Evolutionary conservation across 2,888 invertebrate genomes (phyloP).

Genomic region (Andrena haemorrhoa): DNA sequence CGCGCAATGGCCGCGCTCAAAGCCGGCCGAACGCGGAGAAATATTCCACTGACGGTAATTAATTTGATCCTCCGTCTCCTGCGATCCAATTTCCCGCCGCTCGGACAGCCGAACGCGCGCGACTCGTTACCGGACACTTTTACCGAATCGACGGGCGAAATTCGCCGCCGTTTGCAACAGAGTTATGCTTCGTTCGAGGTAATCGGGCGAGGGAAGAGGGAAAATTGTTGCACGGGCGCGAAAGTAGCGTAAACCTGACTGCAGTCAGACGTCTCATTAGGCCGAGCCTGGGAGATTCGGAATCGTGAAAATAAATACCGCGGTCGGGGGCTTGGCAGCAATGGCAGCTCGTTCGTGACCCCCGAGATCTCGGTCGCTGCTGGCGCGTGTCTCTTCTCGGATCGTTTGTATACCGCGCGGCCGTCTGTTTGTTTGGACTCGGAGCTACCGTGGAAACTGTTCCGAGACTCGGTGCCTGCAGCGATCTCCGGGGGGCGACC

Average conservation of each 20-base stretch:
- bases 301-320: slow-evolving; percentile 58
- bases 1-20: neutral
- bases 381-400: slow-evolving; percentile 66
- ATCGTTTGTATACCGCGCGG: slow-evolving; percentile 65
- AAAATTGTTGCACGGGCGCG: neutral
- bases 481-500: slow-evolving; percentile 33
- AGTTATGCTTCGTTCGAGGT: too few relatives aligned
- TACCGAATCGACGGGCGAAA: slow-evolving; percentile 10
- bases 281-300: slow-evolving; percentile 10
- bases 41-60: slow-evolving; percentile 34
- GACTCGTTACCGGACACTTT: slow-evolving; percentile 15
- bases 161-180: neutral
- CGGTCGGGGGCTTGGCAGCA: slow-evolving; percentile 15
- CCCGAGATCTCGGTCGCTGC: slow-evolving; percentile 17
- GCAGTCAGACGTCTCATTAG: slow-evolving; percentile 6
- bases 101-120: neutral
- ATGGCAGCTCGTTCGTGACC: neutral
- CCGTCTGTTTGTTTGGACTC: slow-evolving; percentile 60
- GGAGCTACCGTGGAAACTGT: slow-evolving; percentile 26
- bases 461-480: slow-evolving; percentile 25
- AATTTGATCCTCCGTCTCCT: slow-evolving; percentile 15
- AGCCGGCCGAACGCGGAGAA: slow-evolving; percentile 22
- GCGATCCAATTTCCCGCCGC: slow-evolving; percentile 2
- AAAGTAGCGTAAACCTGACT: neutral
- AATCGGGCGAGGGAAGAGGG: neutral